These are phyloP conservation scores for Hypothenemus hampei DNA, from an alignment of 1,140 invertebrate species.

Conservation along the genomic window DNA sequence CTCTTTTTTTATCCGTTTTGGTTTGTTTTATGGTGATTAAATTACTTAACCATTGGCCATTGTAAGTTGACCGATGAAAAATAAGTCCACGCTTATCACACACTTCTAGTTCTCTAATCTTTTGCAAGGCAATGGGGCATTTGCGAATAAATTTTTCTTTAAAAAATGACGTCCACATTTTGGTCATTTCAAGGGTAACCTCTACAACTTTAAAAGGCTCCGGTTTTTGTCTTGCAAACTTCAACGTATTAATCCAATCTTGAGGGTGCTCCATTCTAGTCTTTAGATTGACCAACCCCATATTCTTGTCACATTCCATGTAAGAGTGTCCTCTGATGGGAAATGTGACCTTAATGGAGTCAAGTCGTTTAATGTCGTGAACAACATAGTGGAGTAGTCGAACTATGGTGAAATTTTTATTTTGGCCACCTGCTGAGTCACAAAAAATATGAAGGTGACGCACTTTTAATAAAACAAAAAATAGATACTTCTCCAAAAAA, in stretches of 20 bases:
- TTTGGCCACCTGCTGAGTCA: conserved; percentile 35
- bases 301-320: conserved; percentile 36
- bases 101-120: neutral
- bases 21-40: no score
- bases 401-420: conserved; percentile 39
- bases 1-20: no score
- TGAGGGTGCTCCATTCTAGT: conserved; percentile 27
- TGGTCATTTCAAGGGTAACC: neutral
- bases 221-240: conserved; percentile 16
- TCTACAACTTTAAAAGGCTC: conserved; percentile 17
- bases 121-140: neutral
- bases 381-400: conserved; percentile 16
- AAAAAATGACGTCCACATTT: neutral
- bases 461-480: no score
- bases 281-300: conserved; percentile 33
- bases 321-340: conserved; percentile 30
- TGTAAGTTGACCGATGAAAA: neutral
- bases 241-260: conserved; percentile 27
- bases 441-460: conserved; percentile 34
- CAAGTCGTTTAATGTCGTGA: conserved; percentile 16
- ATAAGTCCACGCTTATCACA: neutral
- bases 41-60: conserved; percentile 1
- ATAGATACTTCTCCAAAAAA: no score
- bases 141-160: neutral
- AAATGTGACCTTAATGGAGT: conserved; percentile 23